Evolutionary conservation across 2,113 vertebrate species (phyloP).

Genomic region (Jaculus jaculus): DNA sequence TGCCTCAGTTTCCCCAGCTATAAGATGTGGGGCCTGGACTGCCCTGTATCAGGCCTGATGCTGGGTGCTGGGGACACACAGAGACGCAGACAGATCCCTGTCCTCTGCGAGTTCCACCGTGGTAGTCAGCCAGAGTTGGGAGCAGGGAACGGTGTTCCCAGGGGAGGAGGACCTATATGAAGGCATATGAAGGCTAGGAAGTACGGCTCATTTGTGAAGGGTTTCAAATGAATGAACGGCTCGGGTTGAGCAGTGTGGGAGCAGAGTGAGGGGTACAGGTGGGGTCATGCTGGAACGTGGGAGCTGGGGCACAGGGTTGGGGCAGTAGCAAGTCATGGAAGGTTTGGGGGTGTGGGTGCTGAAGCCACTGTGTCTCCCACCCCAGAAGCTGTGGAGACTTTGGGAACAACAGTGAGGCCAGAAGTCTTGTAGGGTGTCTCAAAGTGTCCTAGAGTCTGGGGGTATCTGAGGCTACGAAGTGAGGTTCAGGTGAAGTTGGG

Average conservation of each 20-base stretch:
- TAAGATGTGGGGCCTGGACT: neutral
- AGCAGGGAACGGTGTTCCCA: neutral
- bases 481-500: neutral
- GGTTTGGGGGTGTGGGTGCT: neutral
- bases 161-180: neutral
- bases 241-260: neutral
- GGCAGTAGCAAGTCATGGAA: neutral
- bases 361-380: too few species aligned
- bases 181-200: neutral
- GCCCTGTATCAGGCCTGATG: neutral
- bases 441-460: neutral
- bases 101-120: neutral
- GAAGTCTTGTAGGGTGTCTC: neutral
- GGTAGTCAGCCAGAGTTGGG: neutral
- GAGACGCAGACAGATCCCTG: neutral
- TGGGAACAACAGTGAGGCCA: neutral
- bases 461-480: neutral
- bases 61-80: neutral
- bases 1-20: neutral
- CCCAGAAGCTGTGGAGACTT: too few species aligned
- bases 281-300: neutral
- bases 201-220: neutral
- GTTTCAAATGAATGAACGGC: neutral
- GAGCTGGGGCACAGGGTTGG: neutral
- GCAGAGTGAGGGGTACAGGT: neutral